Percentiles rank a stretch among this genome's conserved stretches.
These are phyloP conservation scores for Smutsia gigantea DNA, from an alignment of 2,797 vertebrate species.

Conservation along the genomic window DNA sequence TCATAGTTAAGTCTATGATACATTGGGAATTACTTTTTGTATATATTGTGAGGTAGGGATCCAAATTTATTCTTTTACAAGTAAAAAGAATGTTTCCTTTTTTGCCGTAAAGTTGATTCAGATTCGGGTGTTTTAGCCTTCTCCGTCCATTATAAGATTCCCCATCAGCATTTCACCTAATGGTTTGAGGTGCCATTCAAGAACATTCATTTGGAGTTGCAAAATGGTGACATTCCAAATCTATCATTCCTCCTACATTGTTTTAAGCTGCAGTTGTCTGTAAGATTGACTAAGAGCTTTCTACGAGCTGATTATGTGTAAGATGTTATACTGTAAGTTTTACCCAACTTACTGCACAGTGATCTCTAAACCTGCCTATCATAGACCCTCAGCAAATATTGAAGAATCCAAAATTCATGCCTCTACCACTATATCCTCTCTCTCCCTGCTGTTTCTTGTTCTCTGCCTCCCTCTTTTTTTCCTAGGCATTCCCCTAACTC, in stretches of 20 bases:
- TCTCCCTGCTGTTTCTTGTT: background rate
- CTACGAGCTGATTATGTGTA: background rate
- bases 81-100: background rate
- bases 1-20: background rate
- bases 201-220: background rate
- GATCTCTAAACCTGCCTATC: background rate
- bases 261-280: background rate
- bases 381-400: background rate
- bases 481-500: background rate
- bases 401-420: background rate
- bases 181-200: background rate
- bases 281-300: background rate
- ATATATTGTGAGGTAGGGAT: background rate
- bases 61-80: background rate
- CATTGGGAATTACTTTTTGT: background rate
- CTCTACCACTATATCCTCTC: background rate
- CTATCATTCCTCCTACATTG: background rate
- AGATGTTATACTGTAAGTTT: background rate
- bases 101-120: background rate
- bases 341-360: background rate
- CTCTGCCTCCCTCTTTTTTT: background rate
- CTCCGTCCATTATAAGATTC: background rate
- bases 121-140: background rate
- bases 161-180: background rate
- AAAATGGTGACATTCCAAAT: constrained; percentile 9